Evolutionary conservation across 2,888 invertebrate genomes (phyloP).

Genomic region (Rotaria sp.): DNA sequence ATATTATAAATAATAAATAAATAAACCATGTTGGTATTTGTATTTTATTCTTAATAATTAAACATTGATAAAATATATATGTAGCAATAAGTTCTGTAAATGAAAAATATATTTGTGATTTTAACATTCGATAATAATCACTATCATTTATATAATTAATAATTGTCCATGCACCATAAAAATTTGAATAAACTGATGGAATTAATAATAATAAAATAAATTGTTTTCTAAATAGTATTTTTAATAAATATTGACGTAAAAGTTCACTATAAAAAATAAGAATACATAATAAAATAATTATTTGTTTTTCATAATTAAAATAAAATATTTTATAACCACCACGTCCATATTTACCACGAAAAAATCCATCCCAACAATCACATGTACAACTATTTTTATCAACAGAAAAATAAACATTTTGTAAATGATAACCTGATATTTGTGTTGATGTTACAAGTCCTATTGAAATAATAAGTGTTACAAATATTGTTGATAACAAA

Average conservation of each 20-base stretch:
- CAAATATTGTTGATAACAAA: not conserved
- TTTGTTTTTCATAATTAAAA: slow-evolving; percentile 33
- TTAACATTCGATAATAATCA: slow-evolving; percentile 30
- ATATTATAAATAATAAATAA: not conserved
- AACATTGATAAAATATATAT: slow-evolving; percentile 28
- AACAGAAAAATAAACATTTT: not conserved
- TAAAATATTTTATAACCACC: slow-evolving; percentile 23
- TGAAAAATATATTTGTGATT: not conserved
- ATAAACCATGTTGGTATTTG: not conserved
- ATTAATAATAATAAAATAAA: not conserved
- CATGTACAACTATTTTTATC: slow-evolving; percentile 11
- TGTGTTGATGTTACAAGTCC: slow-evolving; percentile 2
- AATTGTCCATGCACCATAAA: slow-evolving; percentile 29
- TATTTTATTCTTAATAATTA: not conserved
- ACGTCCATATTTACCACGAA: slow-evolving; percentile 24
- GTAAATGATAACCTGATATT: slow-evolving; percentile 2
- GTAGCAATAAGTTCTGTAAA: not conserved
- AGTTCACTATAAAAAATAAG: slow-evolving; percentile 26
- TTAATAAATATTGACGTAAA: not conserved
- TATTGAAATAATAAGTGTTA: not conserved
- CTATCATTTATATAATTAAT: slow-evolving; percentile 33
- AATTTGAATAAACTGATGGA: slow-evolving; percentile 23
- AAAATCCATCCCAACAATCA: slow-evolving; percentile 34
- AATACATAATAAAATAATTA: not conserved
- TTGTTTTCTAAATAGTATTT: not conserved